Evolutionary conservation across 92 coral and sea anemone genomes (phyloP), one percentile per base, ranked within the genome.

Genomic region (Meandrina meandrites): DNA sequence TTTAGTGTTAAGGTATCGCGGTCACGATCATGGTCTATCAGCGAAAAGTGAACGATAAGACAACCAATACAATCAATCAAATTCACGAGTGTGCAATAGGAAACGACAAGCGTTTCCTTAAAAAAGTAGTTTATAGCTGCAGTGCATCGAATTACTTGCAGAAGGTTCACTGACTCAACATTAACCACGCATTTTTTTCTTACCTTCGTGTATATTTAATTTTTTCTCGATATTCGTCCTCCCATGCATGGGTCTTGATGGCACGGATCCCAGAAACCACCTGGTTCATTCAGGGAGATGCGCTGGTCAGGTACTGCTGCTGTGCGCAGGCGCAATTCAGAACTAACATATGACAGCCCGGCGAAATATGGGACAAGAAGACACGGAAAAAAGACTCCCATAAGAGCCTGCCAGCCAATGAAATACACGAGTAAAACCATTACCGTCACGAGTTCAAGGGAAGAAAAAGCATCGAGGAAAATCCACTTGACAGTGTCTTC

Each of bases 281-380:
- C 71, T 66, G 34, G 71, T 66, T 66, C 78, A 74, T 74, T n/a
- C 27, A 74, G 36, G n/a, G 78, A 35, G 32, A 74, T 74, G 51
- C 78, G 78, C 5, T 16, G n/a, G 17, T 74, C 78, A 3, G 78
- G 18, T 12, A 74, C 27, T 16, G n/a, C 47, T 74, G 78, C 78
- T 3, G 78, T 74, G n/a, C 51, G 78, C 51, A 35, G 51, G 51
- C 78, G 78, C 30, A 74, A 12, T 15, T 27, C n/a, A 4, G 78
- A 50, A 42, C 51, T 74, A 24, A 17, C 10, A 35, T 18, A 36
- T 16, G 47, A 74, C 13, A 74, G 18, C 78, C 47, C 51, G n/a
- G 51, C 51, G 18, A 74, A 74, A 34, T 36, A 74, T 36, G 78
- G 78, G n/a, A 74, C 45, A 35, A 74, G 30, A 42, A 74, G 24